These are phyloP conservation scores for Bovichtus variegatus DNA, from an alignment of 2,797 vertebrate genomes.

Conservation along the genomic window DNA sequence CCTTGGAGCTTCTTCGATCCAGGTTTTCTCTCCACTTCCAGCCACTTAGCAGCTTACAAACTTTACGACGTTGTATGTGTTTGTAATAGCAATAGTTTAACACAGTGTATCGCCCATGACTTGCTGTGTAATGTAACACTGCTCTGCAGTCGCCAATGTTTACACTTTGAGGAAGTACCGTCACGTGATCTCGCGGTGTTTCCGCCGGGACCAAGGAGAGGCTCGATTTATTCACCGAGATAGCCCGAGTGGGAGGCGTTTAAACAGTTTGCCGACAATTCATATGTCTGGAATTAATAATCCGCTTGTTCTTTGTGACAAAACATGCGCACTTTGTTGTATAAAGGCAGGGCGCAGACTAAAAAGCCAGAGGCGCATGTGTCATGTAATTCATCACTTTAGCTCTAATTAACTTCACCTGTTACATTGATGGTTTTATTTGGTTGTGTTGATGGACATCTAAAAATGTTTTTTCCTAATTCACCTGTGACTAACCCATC, in stretches of 20 bases:
- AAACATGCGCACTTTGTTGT: slow-evolving; percentile 9
- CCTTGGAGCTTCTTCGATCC: slow-evolving; percentile 39
- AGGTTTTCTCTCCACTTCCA: neutral
- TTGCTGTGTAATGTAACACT: neutral
- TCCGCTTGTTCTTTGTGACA: neutral
- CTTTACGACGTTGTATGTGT: neutral
- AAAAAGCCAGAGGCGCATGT: neutral
- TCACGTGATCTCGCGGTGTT: slow-evolving; percentile 70
- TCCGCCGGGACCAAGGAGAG: slow-evolving; percentile 21
- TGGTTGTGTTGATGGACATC: neutral
- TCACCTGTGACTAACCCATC: neutral
- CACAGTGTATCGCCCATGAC: neutral
- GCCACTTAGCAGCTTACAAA: neutral
- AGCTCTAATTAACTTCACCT: neutral
- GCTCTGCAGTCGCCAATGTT: slow-evolving; percentile 55
- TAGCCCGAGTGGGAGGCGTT: slow-evolving; percentile 47
- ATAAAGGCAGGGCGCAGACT: neutral
- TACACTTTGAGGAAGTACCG: slow-evolving; percentile 82
- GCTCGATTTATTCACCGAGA: rapidly evolving
- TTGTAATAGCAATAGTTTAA: neutral
- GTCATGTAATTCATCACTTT: neutral
- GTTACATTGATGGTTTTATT: neutral
- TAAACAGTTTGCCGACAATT: rapidly evolving
- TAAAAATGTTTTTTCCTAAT: neutral
- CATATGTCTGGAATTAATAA: rapidly evolving